Conservation (phyloP, 2,113 vertebrate species). For the Sciurus niger region DNA sequence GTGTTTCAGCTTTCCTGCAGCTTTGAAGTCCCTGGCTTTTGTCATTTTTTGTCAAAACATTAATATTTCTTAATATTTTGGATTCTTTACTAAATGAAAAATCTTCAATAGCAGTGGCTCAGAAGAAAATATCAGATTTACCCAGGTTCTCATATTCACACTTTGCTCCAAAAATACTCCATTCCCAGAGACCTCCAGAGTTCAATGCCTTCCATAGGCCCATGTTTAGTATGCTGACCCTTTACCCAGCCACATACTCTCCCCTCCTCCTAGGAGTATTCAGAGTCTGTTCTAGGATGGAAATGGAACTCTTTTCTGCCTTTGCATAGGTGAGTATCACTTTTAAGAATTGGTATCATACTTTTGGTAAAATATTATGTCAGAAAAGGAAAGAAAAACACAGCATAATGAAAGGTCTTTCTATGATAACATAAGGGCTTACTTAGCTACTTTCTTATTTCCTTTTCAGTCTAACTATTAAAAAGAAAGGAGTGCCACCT, state of each 20-base stretch:
- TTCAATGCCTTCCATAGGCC: rapidly evolving
- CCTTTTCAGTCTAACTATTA: slow-evolving; percentile 64
- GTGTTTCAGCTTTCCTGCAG: background rate
- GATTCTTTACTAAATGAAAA: slow-evolving; percentile 68
- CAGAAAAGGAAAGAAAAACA: slow-evolving; percentile 22
- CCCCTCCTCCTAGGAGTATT: background rate
- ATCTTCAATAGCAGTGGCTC: background rate
- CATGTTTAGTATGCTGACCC: background rate
- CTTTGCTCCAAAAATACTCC: background rate
- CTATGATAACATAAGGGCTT: background rate
- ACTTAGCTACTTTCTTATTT: slow-evolving; percentile 60
- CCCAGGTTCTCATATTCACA: slow-evolving; percentile 7
- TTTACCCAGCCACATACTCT: background rate
- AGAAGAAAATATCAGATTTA: slow-evolving; percentile 3
- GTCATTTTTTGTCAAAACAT: slow-evolving; percentile 61
- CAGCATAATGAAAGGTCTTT: slow-evolving; percentile 54
- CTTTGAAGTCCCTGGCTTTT: slow-evolving; percentile 31
- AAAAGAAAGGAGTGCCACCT: slow-evolving; percentile 46
- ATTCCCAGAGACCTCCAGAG: background rate
- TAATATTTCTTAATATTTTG: slow-evolving; percentile 61
- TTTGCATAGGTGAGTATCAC: background rate
- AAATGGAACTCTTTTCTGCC: background rate
- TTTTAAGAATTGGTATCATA: background rate
- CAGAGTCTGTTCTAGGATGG: background rate
- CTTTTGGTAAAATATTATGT: background rate